Evolutionary conservation across 2,888 invertebrate species (phyloP).

Genomic region (Eristalis pertinax): DNA sequence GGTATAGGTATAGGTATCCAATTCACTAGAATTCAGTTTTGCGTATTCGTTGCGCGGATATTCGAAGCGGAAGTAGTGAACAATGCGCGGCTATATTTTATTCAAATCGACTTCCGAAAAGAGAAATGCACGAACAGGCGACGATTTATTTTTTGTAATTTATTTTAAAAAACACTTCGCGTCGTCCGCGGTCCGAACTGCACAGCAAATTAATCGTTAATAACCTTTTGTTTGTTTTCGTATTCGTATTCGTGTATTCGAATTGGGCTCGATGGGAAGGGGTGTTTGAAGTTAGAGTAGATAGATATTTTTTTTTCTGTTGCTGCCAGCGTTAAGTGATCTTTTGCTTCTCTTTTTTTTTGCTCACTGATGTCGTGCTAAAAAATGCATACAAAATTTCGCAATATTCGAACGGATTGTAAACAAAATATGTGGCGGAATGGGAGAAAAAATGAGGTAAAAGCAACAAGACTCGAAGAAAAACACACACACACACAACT

Average conservation of each 20-base stretch:
- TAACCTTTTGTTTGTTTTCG: constrained; percentile 19
- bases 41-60: constrained; percentile 44
- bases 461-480: constrained; percentile 9
- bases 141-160: neutral
- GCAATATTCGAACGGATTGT: constrained; percentile 41
- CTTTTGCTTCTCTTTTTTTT: neutral
- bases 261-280: constrained; percentile 3
- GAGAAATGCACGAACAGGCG: constrained; percentile 22
- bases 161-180: constrained; percentile 47
- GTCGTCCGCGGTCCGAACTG: constrained; percentile 40
- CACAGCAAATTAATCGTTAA: constrained; percentile 56
- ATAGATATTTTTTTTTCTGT: neutral
- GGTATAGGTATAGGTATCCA: neutral
- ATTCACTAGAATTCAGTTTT: constrained; percentile 47
- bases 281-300: neutral
- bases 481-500: constrained; percentile 13
- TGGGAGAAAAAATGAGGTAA: constrained; percentile 29
- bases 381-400: constrained; percentile 39
- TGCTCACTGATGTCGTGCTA: neutral
- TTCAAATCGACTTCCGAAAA: constrained; percentile 69
- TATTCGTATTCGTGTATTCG: constrained; percentile 35
- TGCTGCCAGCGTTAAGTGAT: neutral
- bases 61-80: constrained; percentile 62
- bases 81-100: constrained; percentile 27
- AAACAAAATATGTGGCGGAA: constrained; percentile 14